Percentiles rank a stretch among this genome's conserved stretches.
Conservation (phyloP, 2,797 vertebrate genomes). For the Sternotherus odoratus region DNA sequence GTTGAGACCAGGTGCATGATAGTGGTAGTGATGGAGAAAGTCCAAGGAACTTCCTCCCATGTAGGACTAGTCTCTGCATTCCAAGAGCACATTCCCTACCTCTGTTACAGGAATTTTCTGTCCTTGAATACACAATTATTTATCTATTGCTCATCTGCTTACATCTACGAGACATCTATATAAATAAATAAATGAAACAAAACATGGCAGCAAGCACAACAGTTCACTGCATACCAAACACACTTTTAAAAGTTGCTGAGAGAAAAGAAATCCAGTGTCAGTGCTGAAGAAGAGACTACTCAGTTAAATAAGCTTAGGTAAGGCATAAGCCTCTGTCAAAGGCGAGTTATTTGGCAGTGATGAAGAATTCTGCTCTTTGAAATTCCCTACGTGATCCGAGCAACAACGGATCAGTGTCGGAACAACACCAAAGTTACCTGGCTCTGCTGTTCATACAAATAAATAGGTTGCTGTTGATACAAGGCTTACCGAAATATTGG, state of each 20-base stretch:
- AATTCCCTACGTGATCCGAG: constrained; percentile 42
- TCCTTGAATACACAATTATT: background rate
- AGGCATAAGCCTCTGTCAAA: constrained; percentile 44
- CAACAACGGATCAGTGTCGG: constrained; percentile 23
- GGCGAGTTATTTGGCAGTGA: constrained; percentile 20
- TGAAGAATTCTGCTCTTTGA: constrained; percentile 30
- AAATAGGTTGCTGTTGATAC: constrained; percentile 44
- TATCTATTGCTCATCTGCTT: constrained; percentile 9
- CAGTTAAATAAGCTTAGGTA: constrained; percentile 29
- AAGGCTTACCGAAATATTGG: constrained; percentile 60
- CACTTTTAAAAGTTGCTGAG: constrained; percentile 22
- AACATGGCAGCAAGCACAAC: background rate
- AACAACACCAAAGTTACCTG: constrained; percentile 42
- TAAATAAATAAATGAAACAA: background rate
- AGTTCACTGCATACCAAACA: constrained; percentile 48
- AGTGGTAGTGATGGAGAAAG: background rate
- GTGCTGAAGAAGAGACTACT: constrained; percentile 15
- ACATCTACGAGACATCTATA: background rate
- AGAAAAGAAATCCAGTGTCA: constrained; percentile 24
- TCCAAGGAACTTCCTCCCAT: background rate
- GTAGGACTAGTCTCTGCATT: background rate
- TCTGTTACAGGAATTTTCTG: background rate
- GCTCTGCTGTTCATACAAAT: constrained; percentile 49
- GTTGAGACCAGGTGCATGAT: background rate
- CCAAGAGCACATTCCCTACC: background rate